Base-by-base conservation (phyloP, 2,888 invertebrate genomes). In the Cryptops parisi region DNA sequence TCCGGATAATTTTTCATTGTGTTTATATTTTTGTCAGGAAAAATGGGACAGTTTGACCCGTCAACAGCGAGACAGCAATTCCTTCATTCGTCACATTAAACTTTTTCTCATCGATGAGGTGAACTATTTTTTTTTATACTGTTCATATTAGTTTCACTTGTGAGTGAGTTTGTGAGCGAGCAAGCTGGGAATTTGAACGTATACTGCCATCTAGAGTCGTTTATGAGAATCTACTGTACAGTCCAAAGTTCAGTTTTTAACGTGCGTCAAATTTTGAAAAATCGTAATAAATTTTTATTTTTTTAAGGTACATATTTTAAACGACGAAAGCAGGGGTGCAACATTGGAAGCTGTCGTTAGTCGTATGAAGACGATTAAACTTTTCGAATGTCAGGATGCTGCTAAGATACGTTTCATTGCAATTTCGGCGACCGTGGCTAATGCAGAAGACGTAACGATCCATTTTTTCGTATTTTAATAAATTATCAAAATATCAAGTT, bases 1-100 rank as follows among this genome's bases (percentile, higher is more conserved):
- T n/a, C n/a, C n/a, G n/a, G n/a, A n/a, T 6, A 41, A 41, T 5
- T 41, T 41, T n/a, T 12, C 6, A 41, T 41, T 41, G 19, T 41
- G 6, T 41, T 21, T 17, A n/a, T 41, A n/a, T 41, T 41, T 12
- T 48, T 6, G 43, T n/a, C 38, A 55, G 55, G 86, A 86, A 68
- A 86, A 86, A 69, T 86, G 84, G 84, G 86, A 87, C 66, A 80
- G 81, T 60, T 64, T 86, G 60, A 85, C 84, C 0, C 74, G 86
- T 54, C 74, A 77, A 56, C 84, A 82, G 82, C 76, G 75, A 58
- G 81, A 83, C 62, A 77, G 81, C 63, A 72, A 73, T 54, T 68
- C 73, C 6, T 65, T 83, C 15, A 77, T 84, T 19, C 73, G 77
- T 57, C 61, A 62, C 17, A 75, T 85, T 12, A 78, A 78, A 61